Base-by-base conservation (phyloP, 2,797 vertebrate genomes). In the Okamejei kenojei region DNA sequence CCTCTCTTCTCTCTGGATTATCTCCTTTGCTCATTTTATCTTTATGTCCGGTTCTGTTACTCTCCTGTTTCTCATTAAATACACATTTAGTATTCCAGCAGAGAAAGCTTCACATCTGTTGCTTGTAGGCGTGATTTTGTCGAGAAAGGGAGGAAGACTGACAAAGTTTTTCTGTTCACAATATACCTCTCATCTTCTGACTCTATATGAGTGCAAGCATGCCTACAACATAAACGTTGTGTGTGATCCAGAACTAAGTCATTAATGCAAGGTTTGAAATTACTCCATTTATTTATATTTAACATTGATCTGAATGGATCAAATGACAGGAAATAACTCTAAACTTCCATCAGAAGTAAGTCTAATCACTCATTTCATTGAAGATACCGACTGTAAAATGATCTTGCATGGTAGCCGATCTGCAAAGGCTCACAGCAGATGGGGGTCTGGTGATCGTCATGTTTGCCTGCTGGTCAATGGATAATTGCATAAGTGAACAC, bases 361-460 rank as follows among this genome's bases (percentile, higher is more conserved):
- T 92, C 90, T 74, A 74, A 54, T 92, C 90, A 76, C 68, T 92
- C 76, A 38, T 76, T 92, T 92, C 71, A 92, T 54, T 92, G 90
- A 76, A 92, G 35, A 15, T 92, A 76, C 90, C 45, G 90, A 76
- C 71, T 54, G 71, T 92, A 92, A 92, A 92, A 29, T 73, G 90
- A 92, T 92, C 73, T 92, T 7, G 11, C 71, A 91, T 92, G 68
- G 63, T 54, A 45, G 90, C 38, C 54, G 71, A 45, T 76, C 90
- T 74, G 45, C 90, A 92, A 38, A 92, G 68, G 23, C 65, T 26
- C 26, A 73, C 21, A 92, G 71, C 90, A 76, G 90, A 92, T 92
- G 71, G 90, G 38, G 38, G 38, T 92, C 90, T 92, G 71, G 35
- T 76, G 71, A 92, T 58, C 26, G 38, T 92, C 26, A 76, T 38